Evolutionary conservation across 2,113 vertebrate species (phyloP), one percentile per base, ranked within the genome.

Genomic region (Passerina amoena): DNA sequence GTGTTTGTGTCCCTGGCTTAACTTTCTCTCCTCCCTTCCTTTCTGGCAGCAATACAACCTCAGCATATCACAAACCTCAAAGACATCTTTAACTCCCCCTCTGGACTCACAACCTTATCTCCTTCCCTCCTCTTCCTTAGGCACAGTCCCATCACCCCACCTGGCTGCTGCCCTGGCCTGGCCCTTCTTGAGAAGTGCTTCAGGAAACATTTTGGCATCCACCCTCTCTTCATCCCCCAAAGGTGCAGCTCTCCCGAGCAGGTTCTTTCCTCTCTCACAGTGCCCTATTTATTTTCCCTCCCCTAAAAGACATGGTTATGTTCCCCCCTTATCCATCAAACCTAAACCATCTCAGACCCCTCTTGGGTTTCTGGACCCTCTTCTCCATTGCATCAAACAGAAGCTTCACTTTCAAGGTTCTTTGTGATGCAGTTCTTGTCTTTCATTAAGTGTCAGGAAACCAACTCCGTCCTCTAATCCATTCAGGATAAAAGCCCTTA

Each of bases 11-110:
- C 65, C 69, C 69, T 71, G 56, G 64, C 60, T 92, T 75, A 50
- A 76, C 72, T 78, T 84, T 77, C 75, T 42, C 69, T 86, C 82
- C 92, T 91, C 86, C 69, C 83, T 88, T 91, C 86, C 83, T 82
- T 68, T 45, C 81, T 89, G 81, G 86, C 88, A 93, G 69, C n/a
- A 66, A 28, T 21, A 64, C 86, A 84, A 48, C 47, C 68, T 68
- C 73, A 84, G 20, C 51, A n/a, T 70, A 84, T 59, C 69, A 69
- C 56, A 92, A 69, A 30, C 86, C 89, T 95, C 88, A 78, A 79
- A 95, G 77, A 15, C 2, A 51, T 35, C 53, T 71, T 82, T 91
- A 84, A 6, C 54, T 71, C 87, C 71, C 65, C 42, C 30, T 89
- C 47, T 15, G 5, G 40, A 16, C 60, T 57, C 65, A 12, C 69